A percentile compares a stretch with the other conserved stretches of the same genome.
Evolutionary conservation across 64 coral and sea anemone species (phyloP).

Genomic region (Montipora efflorescens): DNA sequence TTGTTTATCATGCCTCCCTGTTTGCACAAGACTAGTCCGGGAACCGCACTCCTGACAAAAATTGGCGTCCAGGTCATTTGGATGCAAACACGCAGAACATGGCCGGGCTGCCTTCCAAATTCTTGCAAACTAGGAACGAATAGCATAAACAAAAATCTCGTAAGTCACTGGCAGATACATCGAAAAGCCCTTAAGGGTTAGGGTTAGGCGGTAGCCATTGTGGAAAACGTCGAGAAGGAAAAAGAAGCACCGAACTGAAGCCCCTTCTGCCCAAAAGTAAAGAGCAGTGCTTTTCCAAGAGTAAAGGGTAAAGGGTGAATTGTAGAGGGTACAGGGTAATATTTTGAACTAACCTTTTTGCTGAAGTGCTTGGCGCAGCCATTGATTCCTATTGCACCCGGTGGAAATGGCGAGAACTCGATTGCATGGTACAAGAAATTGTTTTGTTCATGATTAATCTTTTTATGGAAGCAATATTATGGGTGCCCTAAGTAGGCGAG

Average conservation of each 20-base stretch:
- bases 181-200: conserved; percentile 28
- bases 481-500: too few relatives aligned
- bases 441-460: too few relatives aligned
- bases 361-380: too few relatives aligned
- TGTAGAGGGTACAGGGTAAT: too few relatives aligned
- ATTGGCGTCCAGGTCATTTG: neutral
- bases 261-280: conserved; percentile 5
- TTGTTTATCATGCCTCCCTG: neutral
- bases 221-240: neutral
- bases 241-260: neutral
- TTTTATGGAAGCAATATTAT: too few relatives aligned
- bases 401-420: too few relatives aligned
- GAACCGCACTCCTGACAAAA: too few relatives aligned
- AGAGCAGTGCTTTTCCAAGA: neutral
- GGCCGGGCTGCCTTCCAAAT: neutral
- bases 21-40: neutral
- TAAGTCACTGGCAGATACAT: neutral
- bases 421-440: too few relatives aligned
- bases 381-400: too few relatives aligned
- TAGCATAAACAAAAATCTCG: neutral
- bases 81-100: neutral
- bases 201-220: neutral
- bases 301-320: too few relatives aligned
- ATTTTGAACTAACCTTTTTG: too few relatives aligned
- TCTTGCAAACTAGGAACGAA: neutral